Conservation (phyloP, 2,797 vertebrate genomes). For the Lophius americanus region DNA sequence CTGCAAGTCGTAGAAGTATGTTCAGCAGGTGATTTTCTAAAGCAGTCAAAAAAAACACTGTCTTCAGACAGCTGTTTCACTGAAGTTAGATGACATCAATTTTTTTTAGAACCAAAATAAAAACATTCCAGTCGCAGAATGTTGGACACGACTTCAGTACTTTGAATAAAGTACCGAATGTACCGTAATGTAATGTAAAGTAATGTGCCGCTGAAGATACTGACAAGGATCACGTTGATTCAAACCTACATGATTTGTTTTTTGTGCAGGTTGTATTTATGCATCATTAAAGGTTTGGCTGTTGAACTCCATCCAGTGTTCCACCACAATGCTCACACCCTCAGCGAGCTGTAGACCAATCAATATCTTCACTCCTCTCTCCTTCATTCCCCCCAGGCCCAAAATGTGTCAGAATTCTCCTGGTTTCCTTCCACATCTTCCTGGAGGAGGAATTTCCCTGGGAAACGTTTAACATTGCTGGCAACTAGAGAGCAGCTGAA, state of each 20-base stretch:
- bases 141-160: not conserved
- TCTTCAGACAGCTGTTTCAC: no score
- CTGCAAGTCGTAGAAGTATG: no score
- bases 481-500: slow-evolving; percentile 44
- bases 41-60: no score
- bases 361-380: slow-evolving; percentile 40
- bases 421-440: slow-evolving; percentile 74
- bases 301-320: not conserved
- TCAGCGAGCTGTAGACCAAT: slow-evolving; percentile 49
- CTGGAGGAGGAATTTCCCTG: slow-evolving; percentile 79
- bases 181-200: no score
- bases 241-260: no score
- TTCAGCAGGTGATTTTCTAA: no score
- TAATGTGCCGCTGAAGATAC: not conserved
- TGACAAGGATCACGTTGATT: not conserved
- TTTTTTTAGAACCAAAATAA: no score
- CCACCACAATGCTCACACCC: slow-evolving; percentile 42
- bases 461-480: slow-evolving; percentile 76
- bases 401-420: slow-evolving; percentile 70
- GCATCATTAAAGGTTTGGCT: not conserved
- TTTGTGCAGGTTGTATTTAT: not conserved
- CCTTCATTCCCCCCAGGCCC: slow-evolving; percentile 59
- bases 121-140: not conserved
- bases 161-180: not conserved
- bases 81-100: no score